Evolutionary conservation across 2,888 invertebrate species (phyloP).

Genomic region (Acleris cristana): DNA sequence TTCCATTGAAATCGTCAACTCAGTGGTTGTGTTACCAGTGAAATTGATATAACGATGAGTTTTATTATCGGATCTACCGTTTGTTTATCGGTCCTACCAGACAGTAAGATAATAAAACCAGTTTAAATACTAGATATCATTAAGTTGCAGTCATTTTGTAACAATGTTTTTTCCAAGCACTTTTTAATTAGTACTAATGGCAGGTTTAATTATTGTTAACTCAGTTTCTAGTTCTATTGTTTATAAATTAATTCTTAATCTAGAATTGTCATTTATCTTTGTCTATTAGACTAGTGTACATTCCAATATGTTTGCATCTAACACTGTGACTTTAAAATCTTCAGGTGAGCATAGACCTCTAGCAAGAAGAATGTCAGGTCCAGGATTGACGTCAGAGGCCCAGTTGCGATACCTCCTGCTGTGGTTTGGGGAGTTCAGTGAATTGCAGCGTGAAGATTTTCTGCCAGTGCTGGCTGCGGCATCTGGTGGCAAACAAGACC

Average conservation of each 20-base stretch:
- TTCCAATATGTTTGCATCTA: neutral
- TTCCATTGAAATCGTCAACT: constrained; percentile 42
- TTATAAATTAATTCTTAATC: neutral
- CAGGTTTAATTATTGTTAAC: constrained; percentile 11
- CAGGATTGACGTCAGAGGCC: constrained; percentile 86
- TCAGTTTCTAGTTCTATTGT: constrained; percentile 7
- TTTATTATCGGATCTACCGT: constrained; percentile 60
- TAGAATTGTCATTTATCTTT: constrained; percentile 2
- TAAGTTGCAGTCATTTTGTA: constrained; percentile 18
- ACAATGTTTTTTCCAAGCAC: constrained; percentile 15
- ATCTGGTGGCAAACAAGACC: constrained; percentile 87
- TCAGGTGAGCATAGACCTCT: constrained; percentile 59
- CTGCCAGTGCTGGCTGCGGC: constrained; percentile 87
- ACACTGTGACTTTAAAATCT: constrained; percentile 33
- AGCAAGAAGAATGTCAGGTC: constrained; percentile 79
- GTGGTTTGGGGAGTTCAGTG: constrained; percentile 96
- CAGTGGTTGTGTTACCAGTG: constrained; percentile 39
- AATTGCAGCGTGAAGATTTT: constrained; percentile 93
- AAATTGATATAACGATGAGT: constrained; percentile 51
- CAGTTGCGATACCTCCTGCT: constrained; percentile 92
- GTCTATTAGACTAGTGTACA: neutral
- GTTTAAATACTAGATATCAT: constrained; percentile 10
- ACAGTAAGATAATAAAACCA: constrained; percentile 54
- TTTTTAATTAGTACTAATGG: constrained; percentile 24
- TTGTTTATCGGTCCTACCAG: constrained; percentile 62